phyloP scores from a whole-genome alignment of 2,888 invertebrate genomes.

The Dioctria linearis region DNA sequence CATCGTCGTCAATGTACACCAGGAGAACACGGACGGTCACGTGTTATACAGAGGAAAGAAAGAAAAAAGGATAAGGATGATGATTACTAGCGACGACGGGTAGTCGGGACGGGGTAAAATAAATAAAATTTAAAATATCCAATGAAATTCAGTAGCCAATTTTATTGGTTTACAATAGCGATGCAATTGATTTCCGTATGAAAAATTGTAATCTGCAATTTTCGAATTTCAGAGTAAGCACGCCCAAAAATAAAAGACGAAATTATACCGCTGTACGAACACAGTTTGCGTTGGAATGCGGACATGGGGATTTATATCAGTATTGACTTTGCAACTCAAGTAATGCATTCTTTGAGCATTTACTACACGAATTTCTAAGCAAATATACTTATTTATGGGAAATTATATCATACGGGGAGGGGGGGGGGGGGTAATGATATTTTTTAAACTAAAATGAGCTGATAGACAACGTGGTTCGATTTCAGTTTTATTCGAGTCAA shows the following conservation, averaged over 20 bases:
- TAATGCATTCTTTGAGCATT: no score
- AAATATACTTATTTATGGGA: no score
- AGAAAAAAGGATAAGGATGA: background rate
- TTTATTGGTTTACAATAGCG: background rate
- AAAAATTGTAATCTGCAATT: background rate
- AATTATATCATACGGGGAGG: no score
- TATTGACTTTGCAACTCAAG: no score
- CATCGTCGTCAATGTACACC: no score
- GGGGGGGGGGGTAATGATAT: no score
- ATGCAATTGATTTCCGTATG: constrained; percentile 3
- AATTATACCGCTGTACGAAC: background rate
- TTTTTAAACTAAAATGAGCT: no score
- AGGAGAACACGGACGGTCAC: background rate
- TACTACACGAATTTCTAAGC: no score
- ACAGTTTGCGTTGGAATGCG: background rate
- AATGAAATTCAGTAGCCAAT: background rate
- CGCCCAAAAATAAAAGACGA: background rate
- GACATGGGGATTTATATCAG: background rate
- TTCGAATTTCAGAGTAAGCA: background rate
- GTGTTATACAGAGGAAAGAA: background rate
- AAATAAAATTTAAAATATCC: constrained; percentile 1
- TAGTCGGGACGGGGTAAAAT: background rate
- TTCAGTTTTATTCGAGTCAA: no score
- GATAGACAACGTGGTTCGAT: no score
- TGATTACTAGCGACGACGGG: background rate